Evolutionary conservation across 2,888 invertebrate genomes (phyloP).

Genomic region (Buathra laborator): DNA sequence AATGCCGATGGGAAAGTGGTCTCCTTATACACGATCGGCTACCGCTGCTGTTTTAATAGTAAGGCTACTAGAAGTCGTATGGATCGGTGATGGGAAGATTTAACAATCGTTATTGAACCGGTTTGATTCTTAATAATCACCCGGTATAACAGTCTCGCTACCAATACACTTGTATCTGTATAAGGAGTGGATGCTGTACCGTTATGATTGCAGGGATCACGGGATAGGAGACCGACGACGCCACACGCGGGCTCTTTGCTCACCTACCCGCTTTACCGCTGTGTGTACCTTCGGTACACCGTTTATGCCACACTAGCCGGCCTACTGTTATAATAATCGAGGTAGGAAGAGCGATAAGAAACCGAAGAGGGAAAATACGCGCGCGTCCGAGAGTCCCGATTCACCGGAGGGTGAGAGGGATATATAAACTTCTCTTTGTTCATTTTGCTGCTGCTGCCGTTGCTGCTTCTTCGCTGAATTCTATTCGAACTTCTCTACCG

Average conservation of each 20-base stretch:
- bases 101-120: constrained; percentile 66
- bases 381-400: constrained; percentile 23
- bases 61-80: constrained; percentile 24
- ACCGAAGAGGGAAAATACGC: constrained; percentile 29
- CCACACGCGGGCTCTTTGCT: constrained; percentile 50
- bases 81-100: constrained; percentile 49
- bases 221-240: constrained; percentile 57
- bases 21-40: constrained; percentile 13
- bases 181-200: constrained; percentile 82
- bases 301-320: constrained; percentile 71
- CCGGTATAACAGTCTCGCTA: constrained; percentile 68
- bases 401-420: constrained; percentile 11
- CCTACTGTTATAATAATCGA: constrained; percentile 82
- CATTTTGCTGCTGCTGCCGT: constrained; percentile 67
- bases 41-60: constrained; percentile 25
- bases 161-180: constrained; percentile 64
- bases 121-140: constrained; percentile 73
- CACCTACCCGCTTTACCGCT: constrained; percentile 7
- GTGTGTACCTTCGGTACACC: constrained; percentile 51
- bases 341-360: constrained; percentile 76
- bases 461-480: constrained; percentile 65
- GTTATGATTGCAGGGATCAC: constrained; percentile 82
- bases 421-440: constrained; percentile 42
- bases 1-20: constrained; percentile 37
- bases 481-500: not conserved